Conservation (phyloP, 2,888 invertebrate species). For the Phytoseiulus persimilis region DNA sequence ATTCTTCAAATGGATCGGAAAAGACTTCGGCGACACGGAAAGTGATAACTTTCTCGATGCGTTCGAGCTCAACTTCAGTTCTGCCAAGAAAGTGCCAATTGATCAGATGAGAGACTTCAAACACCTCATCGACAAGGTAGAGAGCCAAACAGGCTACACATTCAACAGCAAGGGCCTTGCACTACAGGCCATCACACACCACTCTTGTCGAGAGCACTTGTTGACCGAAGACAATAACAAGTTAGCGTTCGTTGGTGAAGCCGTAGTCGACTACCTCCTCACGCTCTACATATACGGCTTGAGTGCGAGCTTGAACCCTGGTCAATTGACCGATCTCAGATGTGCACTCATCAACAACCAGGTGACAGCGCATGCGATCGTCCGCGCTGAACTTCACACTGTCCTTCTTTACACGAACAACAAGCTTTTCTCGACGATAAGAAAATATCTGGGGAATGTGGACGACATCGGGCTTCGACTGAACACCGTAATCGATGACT, state of each 20-base stretch:
- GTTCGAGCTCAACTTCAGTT: neutral
- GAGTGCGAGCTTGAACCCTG: conserved; percentile 61
- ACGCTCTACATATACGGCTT: conserved; percentile 66
- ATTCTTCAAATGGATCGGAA: conserved; percentile 60
- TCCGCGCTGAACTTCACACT: conserved; percentile 76
- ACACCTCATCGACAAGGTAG: conserved; percentile 32
- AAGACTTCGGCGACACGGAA: conserved; percentile 66
- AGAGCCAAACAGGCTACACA: conserved; percentile 61
- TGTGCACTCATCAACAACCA: conserved; percentile 92
- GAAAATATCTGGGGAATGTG: neutral
- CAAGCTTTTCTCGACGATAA: conserved; percentile 49
- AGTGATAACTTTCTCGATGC: conserved; percentile 57
- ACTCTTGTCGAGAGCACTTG: conserved; percentile 71
- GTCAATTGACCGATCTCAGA: conserved; percentile 79
- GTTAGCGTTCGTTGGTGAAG: conserved; percentile 85
- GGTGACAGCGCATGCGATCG: conserved; percentile 79
- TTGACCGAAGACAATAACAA: conserved; percentile 58
- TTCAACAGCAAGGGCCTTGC: conserved; percentile 73
- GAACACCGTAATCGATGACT: conserved; percentile 8
- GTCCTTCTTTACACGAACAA: conserved; percentile 57
- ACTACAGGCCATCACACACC: conserved; percentile 82
- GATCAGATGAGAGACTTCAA: neutral
- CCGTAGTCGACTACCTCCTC: conserved; percentile 77
- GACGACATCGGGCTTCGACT: conserved; percentile 28
- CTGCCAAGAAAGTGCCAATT: neutral